Percentiles rank a stretch among this genome's conserved stretches.
Evolutionary conservation across 2,113 vertebrate species (phyloP).

Genomic region (Carassius auratus): DNA sequence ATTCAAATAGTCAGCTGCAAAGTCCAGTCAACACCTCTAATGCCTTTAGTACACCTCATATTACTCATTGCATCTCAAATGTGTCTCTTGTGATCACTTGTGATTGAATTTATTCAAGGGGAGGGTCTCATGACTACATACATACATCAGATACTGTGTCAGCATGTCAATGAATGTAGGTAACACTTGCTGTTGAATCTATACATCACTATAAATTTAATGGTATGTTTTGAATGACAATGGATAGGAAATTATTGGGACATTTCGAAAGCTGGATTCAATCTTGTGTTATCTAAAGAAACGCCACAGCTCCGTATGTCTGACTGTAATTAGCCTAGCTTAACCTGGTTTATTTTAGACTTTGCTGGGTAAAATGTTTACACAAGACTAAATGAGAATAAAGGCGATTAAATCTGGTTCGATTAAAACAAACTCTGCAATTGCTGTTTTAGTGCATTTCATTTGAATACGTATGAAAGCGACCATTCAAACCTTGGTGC

Average conservation of each 20-base stretch:
- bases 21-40: constrained; percentile 2
- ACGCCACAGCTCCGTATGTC: not conserved
- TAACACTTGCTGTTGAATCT: not conserved
- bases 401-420: no score
- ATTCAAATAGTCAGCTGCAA: not conserved
- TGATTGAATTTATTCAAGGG: not conserved
- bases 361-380: not conserved
- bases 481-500: no score
- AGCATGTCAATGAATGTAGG: not conserved
- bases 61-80: not conserved
- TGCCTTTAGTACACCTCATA: not conserved
- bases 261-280: not conserved
- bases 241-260: not conserved
- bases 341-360: not conserved
- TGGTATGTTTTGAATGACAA: not conserved
- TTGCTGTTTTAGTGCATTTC: no score
- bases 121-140: not conserved
- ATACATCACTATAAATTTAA: not conserved
- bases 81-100: not conserved
- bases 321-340: not conserved
- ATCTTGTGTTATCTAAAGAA: not conserved
- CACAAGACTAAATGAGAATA: not conserved
- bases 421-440: no score
- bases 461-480: no score
- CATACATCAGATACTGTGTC: not conserved